These are phyloP conservation scores for Apis laboriosa DNA, from an alignment of 1,140 invertebrate genomes.

Conservation along the genomic window DNA sequence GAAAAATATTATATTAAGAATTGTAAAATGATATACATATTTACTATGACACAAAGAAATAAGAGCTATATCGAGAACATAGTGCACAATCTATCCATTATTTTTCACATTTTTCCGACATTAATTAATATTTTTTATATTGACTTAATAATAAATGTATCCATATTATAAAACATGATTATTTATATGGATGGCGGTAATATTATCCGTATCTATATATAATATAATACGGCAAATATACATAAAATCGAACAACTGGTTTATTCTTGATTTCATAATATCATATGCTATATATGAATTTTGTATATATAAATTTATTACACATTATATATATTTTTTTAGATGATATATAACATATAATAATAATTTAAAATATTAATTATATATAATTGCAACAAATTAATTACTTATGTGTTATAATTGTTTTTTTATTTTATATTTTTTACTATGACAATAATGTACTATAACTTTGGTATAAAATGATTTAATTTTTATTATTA, in stretches of 20 bases:
- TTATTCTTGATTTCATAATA: conserved; percentile 25
- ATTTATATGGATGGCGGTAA: conserved; percentile 17
- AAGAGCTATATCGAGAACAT: no score
- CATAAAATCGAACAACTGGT: conserved; percentile 14
- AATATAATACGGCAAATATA: background rate
- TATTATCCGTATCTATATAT: conserved; percentile 13
- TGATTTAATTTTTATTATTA: background rate
- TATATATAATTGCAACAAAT: background rate
- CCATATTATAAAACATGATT: background rate
- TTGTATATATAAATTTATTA: background rate
- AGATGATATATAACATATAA: background rate
- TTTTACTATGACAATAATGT: background rate
- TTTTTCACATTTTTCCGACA: conserved; percentile 20
- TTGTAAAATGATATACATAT: background rate
- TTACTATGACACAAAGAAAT: background rate
- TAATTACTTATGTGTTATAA: background rate
- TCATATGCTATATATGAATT: background rate
- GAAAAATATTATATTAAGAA: background rate
- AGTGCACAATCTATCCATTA: conserved; percentile 12
- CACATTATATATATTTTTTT: background rate
- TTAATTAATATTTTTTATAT: conserved; percentile 23
- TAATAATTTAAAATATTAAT: background rate
- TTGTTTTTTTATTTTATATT: background rate
- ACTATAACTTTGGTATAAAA: background rate
- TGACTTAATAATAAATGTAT: conserved; percentile 18